Conservation (phyloP, 1,140 invertebrate species). For the Idris sp. region DNA sequence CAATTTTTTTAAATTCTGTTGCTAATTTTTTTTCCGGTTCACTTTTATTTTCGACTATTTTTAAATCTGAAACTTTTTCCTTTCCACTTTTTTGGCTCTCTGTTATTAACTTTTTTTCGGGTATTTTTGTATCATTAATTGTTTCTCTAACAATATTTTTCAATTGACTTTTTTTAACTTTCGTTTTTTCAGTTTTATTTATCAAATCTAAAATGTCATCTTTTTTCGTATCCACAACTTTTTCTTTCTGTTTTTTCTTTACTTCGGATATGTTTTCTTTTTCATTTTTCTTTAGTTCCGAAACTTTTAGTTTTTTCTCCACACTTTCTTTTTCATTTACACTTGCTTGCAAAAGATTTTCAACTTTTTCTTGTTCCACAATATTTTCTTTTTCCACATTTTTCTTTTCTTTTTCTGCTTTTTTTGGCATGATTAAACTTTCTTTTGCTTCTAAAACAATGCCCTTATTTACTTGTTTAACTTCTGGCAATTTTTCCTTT, state of each 20-base stretch:
- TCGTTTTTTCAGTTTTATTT: conserved; percentile 3
- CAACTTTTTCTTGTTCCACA: not conserved
- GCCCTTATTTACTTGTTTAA: not conserved
- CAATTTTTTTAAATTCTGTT: too few species aligned
- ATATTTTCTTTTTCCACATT: conserved; percentile 4
- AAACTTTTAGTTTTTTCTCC: not conserved
- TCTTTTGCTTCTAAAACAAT: not conserved
- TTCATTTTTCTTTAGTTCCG: conserved; percentile 1
- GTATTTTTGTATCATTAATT: too few species aligned
- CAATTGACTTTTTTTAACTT: too few species aligned
- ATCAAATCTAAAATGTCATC: not conserved
- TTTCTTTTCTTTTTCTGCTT: not conserved
- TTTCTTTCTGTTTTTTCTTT: conserved; percentile 1
- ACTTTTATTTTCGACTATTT: too few species aligned
- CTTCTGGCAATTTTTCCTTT: not conserved
- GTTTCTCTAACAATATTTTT: too few species aligned
- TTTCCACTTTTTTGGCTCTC: too few species aligned
- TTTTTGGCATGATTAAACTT: not conserved
- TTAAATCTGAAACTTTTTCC: too few species aligned
- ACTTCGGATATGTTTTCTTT: not conserved
- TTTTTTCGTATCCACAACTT: not conserved
- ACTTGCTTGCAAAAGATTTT: not conserved
- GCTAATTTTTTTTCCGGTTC: too few species aligned
- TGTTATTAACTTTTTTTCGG: too few species aligned
- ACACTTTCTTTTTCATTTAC: conserved; percentile 2